Conservation (phyloP, 2,797 vertebrate species). For the Aeoliscus strigatus region DNA sequence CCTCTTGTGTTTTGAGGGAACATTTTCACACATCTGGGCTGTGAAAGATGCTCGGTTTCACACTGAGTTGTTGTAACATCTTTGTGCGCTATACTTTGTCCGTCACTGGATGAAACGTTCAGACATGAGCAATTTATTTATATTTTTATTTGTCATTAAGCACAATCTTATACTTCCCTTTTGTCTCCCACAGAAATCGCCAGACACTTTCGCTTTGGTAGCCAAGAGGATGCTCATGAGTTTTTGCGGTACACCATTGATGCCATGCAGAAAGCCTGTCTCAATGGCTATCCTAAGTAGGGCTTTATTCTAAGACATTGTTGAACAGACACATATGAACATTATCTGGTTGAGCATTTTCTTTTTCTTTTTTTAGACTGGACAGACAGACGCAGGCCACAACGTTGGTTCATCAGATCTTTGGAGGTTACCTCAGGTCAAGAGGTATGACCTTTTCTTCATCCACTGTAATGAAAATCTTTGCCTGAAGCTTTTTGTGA, state of each 20-base stretch:
- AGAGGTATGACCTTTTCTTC: slow-evolving; percentile 73
- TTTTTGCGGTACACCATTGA: slow-evolving; percentile 93
- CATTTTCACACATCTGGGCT: too few relatives aligned
- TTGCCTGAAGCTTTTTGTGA: background rate
- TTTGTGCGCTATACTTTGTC: too few relatives aligned
- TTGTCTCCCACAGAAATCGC: slow-evolving; percentile 81
- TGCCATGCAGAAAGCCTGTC: slow-evolving; percentile 95
- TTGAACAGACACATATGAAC: background rate
- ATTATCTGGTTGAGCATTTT: background rate
- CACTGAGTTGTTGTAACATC: too few relatives aligned
- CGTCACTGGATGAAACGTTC: too few relatives aligned
- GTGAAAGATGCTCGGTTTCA: too few relatives aligned
- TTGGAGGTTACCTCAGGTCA: slow-evolving; percentile 93
- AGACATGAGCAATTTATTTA: too few relatives aligned
- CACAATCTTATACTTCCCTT: too few relatives aligned
- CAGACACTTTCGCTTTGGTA: slow-evolving; percentile 88
- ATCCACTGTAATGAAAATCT: background rate
- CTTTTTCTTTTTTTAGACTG: slow-evolving; percentile 66
- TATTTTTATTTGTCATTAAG: too few relatives aligned
- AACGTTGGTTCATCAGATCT: slow-evolving; percentile 93
- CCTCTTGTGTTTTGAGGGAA: too few relatives aligned
- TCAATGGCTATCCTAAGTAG: slow-evolving; percentile 87
- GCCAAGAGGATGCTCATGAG: slow-evolving; percentile 93
- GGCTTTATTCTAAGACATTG: slow-evolving; percentile 13
- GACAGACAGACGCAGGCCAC: slow-evolving; percentile 95